These are phyloP conservation scores for Drosophila formosana DNA, from an alignment of 2,888 invertebrate genomes.

Conservation along the genomic window DNA sequence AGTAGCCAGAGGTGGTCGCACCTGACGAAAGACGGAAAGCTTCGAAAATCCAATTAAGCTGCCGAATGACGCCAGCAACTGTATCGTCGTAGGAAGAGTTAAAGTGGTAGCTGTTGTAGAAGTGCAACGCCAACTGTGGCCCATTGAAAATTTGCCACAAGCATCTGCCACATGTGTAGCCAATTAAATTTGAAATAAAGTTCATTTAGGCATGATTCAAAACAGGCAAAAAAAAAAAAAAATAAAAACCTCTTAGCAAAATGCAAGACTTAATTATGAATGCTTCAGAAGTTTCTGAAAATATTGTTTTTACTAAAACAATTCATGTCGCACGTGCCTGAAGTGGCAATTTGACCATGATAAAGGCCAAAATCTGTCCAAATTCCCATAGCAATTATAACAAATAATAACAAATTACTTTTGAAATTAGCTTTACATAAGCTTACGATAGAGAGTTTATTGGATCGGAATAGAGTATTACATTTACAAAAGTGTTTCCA, in stretches of 20 bases:
- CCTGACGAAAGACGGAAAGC: slow-evolving; percentile 27
- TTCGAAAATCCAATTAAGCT: slow-evolving; percentile 71
- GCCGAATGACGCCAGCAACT: neutral
- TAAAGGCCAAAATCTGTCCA: neutral
- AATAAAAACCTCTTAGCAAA: slow-evolving; percentile 47
- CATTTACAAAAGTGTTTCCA: neutral
- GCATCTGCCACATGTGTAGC: slow-evolving; percentile 24
- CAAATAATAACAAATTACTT: slow-evolving; percentile 34
- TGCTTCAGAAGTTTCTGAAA: slow-evolving; percentile 13
- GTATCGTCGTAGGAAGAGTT: neutral
- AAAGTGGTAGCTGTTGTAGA: slow-evolving; percentile 8
- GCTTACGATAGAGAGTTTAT: neutral
- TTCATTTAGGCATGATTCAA: slow-evolving; percentile 37
- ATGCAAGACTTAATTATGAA: slow-evolving; percentile 48
- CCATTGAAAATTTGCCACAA: slow-evolving; percentile 8
- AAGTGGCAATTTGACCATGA: slow-evolving; percentile 6
- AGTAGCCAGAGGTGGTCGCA: slow-evolving; percentile 14
- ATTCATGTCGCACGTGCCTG: slow-evolving; percentile 17
- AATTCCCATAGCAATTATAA: slow-evolving; percentile 14
- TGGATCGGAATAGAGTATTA: neutral
- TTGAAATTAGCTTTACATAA: slow-evolving; percentile 3
- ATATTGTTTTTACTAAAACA: slow-evolving; percentile 9
- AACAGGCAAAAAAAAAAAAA: slow-evolving; percentile 37
- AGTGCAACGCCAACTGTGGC: neutral
- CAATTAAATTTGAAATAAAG: slow-evolving; percentile 67